Conservation (phyloP, 2,113 vertebrate species). For the Macquaria australasica region DNA sequence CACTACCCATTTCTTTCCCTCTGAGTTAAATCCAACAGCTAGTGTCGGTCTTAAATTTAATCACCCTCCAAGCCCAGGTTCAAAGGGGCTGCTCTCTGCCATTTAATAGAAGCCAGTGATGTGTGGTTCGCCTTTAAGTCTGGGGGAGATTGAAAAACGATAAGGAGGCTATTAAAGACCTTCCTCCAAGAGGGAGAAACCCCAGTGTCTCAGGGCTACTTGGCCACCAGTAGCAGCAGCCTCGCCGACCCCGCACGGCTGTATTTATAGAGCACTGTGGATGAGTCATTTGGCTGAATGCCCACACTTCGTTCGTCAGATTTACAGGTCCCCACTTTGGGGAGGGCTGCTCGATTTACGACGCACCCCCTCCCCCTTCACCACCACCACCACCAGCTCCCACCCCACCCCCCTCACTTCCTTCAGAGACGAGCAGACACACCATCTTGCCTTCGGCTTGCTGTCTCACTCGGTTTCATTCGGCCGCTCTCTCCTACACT, state of each 20-base stretch:
- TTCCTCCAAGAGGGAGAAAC: constrained; percentile 51
- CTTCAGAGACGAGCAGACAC: constrained; percentile 65
- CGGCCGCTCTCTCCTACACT: constrained; percentile 11
- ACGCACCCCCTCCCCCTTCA: constrained; percentile 37
- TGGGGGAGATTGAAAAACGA: constrained; percentile 51
- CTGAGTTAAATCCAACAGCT: constrained; percentile 36
- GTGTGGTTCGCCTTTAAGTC: constrained; percentile 37
- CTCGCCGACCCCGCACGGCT: constrained; percentile 63
- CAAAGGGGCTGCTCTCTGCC: neutral
- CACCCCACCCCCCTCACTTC: constrained; percentile 63
- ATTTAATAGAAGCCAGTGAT: constrained; percentile 27
- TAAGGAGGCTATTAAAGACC: constrained; percentile 62
- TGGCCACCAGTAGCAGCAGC: constrained; percentile 70
- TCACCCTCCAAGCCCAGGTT: neutral
- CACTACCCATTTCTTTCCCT: neutral
- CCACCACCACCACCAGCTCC: constrained; percentile 22
- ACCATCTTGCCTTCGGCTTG: constrained; percentile 63
- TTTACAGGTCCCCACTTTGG: constrained; percentile 79
- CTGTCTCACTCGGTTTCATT: constrained; percentile 37
- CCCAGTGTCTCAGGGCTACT: constrained; percentile 57
- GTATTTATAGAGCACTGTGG: constrained; percentile 84
- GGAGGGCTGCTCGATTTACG: constrained; percentile 81
- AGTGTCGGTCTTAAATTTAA: constrained; percentile 24
- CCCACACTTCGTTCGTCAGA: constrained; percentile 75
- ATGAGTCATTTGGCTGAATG: constrained; percentile 79